Percentiles rank a stretch among this genome's conserved stretches.
Conservation (phyloP, 2,888 invertebrate genomes). For the Glaucopsyche alexis region DNA sequence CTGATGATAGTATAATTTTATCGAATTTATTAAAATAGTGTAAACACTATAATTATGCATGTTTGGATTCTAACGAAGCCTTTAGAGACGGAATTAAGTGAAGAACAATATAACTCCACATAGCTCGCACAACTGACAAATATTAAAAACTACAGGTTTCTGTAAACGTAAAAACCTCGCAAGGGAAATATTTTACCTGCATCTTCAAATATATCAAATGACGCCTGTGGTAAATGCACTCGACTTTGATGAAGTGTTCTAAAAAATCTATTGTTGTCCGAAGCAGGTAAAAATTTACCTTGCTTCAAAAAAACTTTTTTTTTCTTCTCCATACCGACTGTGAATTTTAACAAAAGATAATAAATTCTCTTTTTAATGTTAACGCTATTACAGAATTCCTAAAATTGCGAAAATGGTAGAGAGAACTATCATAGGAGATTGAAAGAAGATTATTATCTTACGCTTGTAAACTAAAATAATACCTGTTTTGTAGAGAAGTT, state of each 20-base stretch:
- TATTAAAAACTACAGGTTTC: neutral
- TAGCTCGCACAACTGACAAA: slow-evolving; percentile 8
- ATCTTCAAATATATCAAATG: slow-evolving; percentile 36
- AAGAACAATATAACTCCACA: neutral
- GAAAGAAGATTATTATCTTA: slow-evolving; percentile 1
- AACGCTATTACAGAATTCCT: neutral
- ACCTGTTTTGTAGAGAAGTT: neutral
- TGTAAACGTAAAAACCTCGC: neutral
- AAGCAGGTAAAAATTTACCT: slow-evolving; percentile 66
- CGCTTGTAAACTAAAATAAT: neutral
- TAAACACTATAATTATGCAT: neutral
- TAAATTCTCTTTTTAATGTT: slow-evolving; percentile 4
- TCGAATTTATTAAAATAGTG: neutral
- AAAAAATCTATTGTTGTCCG: slow-evolving; percentile 59
- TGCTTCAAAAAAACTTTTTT: neutral
- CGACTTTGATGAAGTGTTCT: slow-evolving; percentile 36
- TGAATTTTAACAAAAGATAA: slow-evolving; percentile 18
- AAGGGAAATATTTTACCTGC: slow-evolving; percentile 34
- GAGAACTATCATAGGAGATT: neutral
- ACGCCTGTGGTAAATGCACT: slow-evolving; percentile 34
- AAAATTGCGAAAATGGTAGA: neutral
- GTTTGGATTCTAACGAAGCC: neutral
- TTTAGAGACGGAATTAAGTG: neutral
- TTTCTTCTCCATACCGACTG: neutral
- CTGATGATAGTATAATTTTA: too few species aligned